These are phyloP conservation scores for Dipodomys merriami DNA, from an alignment of 2,113 vertebrate species.

Conservation along the genomic window DNA sequence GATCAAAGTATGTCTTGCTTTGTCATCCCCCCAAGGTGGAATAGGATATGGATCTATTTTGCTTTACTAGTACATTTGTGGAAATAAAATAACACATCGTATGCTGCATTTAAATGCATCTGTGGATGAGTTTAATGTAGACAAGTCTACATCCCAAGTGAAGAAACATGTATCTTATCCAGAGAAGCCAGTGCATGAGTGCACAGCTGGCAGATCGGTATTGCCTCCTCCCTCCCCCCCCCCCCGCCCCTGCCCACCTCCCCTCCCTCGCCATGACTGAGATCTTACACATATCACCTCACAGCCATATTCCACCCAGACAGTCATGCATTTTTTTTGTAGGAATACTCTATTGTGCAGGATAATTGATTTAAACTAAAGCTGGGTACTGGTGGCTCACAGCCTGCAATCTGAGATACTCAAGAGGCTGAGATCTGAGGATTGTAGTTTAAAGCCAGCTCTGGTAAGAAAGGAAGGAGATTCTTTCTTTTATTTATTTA, in stretches of 20 bases:
- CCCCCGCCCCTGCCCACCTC: accelerated
- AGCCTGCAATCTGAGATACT: too few relatives aligned
- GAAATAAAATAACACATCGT: not conserved
- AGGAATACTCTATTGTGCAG: not conserved
- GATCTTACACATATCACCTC: not conserved
- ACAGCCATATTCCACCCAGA: not conserved
- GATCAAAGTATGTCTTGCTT: not conserved
- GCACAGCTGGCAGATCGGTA: not conserved
- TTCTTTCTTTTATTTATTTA: too few relatives aligned
- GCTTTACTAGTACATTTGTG: not conserved
- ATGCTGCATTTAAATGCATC: not conserved
- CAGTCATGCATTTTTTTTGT: not conserved
- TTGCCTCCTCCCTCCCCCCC: not conserved
- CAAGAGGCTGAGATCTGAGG: too few relatives aligned
- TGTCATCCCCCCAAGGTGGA: not conserved
- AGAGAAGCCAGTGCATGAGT: too few relatives aligned
- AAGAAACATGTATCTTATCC: not conserved
- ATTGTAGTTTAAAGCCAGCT: too few relatives aligned
- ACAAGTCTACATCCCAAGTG: not conserved
- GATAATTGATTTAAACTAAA: slow-evolving; percentile 24
- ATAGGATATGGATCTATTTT: not conserved
- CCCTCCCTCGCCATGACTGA: not conserved
- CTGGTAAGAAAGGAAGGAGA: too few relatives aligned
- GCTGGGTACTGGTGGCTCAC: too few relatives aligned
- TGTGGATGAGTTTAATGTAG: not conserved